A percentile compares a stretch with the other conserved stretches of the same genome.
phyloP scores from a whole-genome alignment of 1,140 invertebrate species.

The Micrasema longulum region DNA sequence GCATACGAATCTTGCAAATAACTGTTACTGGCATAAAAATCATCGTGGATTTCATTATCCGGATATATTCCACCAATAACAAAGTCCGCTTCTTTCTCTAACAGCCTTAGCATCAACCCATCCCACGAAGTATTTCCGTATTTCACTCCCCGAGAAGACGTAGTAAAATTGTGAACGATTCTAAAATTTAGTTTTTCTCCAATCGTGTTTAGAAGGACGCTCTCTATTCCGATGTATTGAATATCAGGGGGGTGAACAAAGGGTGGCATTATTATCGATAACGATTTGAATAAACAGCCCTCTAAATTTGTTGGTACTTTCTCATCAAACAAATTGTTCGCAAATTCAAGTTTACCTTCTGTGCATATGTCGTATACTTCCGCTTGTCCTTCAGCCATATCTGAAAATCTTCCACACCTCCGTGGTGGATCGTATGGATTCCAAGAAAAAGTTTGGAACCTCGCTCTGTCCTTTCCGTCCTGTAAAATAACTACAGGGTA shows the following conservation, averaged over 20 bases:
- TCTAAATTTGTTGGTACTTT: conserved; percentile 59
- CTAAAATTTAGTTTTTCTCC: conserved; percentile 56
- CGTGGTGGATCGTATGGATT: conserved; percentile 62
- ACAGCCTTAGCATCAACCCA: conserved; percentile 62
- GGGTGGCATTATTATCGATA: conserved; percentile 59
- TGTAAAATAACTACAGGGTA: conserved; percentile 58
- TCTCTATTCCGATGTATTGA: conserved; percentile 58
- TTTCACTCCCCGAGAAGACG: conserved; percentile 61
- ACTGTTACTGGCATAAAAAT: conserved; percentile 65
- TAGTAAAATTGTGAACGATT: conserved; percentile 55
- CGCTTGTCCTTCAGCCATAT: conserved; percentile 57
- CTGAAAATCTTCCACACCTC: conserved; percentile 60
- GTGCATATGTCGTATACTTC: conserved; percentile 57
- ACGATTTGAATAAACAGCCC: conserved; percentile 57
- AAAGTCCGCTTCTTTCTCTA: conserved; percentile 62
- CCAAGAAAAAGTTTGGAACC: conserved; percentile 59
- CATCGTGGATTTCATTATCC: conserved; percentile 67
- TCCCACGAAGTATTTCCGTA: conserved; percentile 59
- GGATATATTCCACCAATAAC: conserved; percentile 68
- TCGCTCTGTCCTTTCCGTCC: conserved; percentile 54
- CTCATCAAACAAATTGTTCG: conserved; percentile 55
- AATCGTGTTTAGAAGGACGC: conserved; percentile 55
- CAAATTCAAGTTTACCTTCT: conserved; percentile 55
- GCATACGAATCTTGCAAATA: conserved; percentile 68
- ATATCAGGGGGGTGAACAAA: conserved; percentile 57